These are phyloP conservation scores for Ceratitis capitata DNA, from an alignment of 1,140 invertebrate species.

Conservation along the genomic window DNA sequence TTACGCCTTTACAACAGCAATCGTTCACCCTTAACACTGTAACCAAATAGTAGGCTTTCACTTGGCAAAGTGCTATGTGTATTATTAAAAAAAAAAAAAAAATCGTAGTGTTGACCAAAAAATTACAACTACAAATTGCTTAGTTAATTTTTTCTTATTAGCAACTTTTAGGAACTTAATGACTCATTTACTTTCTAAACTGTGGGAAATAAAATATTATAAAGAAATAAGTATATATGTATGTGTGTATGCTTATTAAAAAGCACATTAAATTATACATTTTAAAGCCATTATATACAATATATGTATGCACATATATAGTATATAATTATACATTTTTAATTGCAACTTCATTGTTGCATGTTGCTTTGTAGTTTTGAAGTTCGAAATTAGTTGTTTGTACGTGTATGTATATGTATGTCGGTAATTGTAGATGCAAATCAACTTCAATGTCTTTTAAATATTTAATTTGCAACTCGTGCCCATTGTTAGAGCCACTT, in stretches of 20 bases:
- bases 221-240: not conserved
- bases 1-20: not conserved
- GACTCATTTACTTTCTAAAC: constrained; percentile 9
- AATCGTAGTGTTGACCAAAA: not conserved
- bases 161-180: not conserved
- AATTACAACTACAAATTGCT: not conserved
- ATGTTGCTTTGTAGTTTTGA: not conserved
- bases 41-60: not conserved
- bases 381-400: not conserved
- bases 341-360: not conserved
- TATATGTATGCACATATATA: not conserved
- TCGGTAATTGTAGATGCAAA: not conserved
- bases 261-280: not conserved
- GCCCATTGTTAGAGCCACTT: not conserved
- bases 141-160: not conserved
- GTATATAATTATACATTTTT: not conserved
- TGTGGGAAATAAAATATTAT: not conserved
- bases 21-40: not conserved
- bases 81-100: not conserved
- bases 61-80: not conserved
- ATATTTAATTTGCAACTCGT: constrained; percentile 20
- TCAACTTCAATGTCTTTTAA: constrained; percentile 24
- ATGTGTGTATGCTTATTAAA: not conserved
- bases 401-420: not conserved
- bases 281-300: not conserved